Evolutionary conservation across 2,888 invertebrate species (phyloP).

Genomic region (Amorpha juglandis): DNA sequence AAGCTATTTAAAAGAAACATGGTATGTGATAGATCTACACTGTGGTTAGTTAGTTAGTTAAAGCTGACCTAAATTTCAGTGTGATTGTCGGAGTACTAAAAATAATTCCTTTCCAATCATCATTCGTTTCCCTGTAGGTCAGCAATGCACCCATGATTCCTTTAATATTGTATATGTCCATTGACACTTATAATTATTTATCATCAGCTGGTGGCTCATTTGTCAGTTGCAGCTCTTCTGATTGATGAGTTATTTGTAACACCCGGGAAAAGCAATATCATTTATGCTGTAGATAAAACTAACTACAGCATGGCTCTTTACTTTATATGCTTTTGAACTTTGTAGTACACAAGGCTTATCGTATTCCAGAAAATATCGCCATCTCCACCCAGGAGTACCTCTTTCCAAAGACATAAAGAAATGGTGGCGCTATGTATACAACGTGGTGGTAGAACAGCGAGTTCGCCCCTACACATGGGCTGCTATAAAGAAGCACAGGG

Average conservation of each 20-base stretch:
- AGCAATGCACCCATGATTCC: too few species aligned
- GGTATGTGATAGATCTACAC: not conserved
- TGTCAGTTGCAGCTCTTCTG: too few species aligned
- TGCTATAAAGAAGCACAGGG: conserved; percentile 87
- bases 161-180: too few species aligned
- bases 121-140: too few species aligned
- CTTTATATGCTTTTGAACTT: not conserved
- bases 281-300: too few species aligned
- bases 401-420: conserved; percentile 83
- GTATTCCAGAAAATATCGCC: conserved; percentile 83
- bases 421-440: conserved; percentile 92
- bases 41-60: not conserved
- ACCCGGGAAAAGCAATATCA: not conserved
- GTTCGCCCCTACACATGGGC: conserved; percentile 90
- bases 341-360: not conserved
- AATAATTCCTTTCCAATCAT: too few species aligned
- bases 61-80: too few species aligned
- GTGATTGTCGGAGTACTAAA: too few species aligned
- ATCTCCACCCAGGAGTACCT: conserved; percentile 84
- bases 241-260: not conserved
- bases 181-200: too few species aligned
- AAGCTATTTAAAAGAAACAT: conserved; percentile 34
- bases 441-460: conserved; percentile 88
- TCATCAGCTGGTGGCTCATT: too few species aligned
- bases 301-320: too few species aligned